Conservation (phyloP, 2,888 invertebrate species). For the Oscheius sp. region DNA sequence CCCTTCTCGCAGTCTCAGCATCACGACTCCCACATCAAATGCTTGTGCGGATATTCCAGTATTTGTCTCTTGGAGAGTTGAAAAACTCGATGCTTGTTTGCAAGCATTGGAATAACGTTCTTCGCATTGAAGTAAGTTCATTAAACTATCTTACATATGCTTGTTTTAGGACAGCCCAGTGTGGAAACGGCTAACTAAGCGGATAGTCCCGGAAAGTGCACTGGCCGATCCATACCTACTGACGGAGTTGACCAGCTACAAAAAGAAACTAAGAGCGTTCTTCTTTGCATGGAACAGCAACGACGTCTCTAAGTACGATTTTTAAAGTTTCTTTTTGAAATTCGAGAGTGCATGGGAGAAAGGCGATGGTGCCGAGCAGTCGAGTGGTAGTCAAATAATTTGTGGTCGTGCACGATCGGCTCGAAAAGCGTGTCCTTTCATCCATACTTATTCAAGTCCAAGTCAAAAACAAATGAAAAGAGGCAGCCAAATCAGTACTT, state of each 20-base stretch:
- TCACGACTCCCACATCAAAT: conserved; percentile 62
- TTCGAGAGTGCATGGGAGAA: not conserved
- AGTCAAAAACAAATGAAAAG: too few species aligned
- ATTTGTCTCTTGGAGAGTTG: conserved; percentile 79
- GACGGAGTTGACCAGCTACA: conserved; percentile 87
- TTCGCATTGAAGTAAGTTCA: conserved; percentile 78
- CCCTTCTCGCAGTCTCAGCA: conserved; percentile 44
- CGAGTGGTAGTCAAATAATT: too few species aligned
- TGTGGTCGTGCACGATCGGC: too few species aligned
- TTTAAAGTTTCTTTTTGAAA: not conserved
- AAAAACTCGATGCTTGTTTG: conserved; percentile 91
- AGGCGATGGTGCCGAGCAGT: too few species aligned
- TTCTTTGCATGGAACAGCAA: conserved; percentile 96
- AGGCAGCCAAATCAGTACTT: not conserved
- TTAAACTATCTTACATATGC: not conserved
- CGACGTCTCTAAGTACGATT: conserved; percentile 84
- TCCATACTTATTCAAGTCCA: too few species aligned
- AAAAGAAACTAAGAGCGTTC: conserved; percentile 91
- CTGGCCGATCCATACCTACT: conserved; percentile 88
- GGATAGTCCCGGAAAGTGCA: conserved; percentile 87
- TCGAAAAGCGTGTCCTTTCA: too few species aligned
- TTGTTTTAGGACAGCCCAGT: conserved; percentile 76
- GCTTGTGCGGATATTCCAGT: conserved; percentile 61
- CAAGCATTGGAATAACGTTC: conserved; percentile 89
- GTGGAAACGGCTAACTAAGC: conserved; percentile 90